A percentile compares a stretch with the other conserved stretches of the same genome.
Conservation (phyloP, 1,140 invertebrate species). For the Ceratosolen fusciceps region DNA sequence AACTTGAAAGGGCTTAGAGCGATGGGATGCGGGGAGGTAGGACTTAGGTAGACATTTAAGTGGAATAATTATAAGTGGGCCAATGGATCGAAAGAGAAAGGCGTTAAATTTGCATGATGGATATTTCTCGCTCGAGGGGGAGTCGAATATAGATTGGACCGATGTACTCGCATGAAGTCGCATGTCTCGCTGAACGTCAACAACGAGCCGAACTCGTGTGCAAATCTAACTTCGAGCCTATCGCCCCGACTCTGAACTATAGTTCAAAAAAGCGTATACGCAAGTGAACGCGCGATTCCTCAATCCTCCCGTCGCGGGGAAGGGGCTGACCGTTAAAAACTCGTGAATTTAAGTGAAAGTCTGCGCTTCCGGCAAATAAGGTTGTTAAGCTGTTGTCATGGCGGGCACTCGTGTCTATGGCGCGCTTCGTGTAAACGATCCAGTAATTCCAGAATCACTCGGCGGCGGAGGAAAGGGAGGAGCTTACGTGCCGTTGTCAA, state of each 20-base stretch:
- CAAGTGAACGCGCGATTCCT: too few relatives aligned
- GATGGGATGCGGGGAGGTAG: too few relatives aligned
- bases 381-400: too few relatives aligned
- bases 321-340: too few relatives aligned
- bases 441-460: too few relatives aligned
- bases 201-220: not conserved
- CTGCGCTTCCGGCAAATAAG: too few relatives aligned
- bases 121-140: not conserved
- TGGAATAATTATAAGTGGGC: constrained; percentile 16
- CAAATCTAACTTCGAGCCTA: not conserved
- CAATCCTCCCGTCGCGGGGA: too few relatives aligned
- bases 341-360: too few relatives aligned
- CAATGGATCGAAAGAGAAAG: not conserved
- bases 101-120: not conserved
- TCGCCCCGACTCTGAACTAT: not conserved
- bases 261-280: not conserved
- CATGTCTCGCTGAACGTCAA: not conserved
- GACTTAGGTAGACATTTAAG: not conserved
- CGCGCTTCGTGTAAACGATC: too few relatives aligned
- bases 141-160: constrained; percentile 2
- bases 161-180: not conserved
- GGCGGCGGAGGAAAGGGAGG: too few relatives aligned
- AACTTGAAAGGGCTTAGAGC: not conserved
- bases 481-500: too few relatives aligned
- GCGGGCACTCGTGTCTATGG: too few relatives aligned